Base-by-base conservation (phyloP, 2,797 vertebrate genomes). In the Glossophaga mutica region DNA sequence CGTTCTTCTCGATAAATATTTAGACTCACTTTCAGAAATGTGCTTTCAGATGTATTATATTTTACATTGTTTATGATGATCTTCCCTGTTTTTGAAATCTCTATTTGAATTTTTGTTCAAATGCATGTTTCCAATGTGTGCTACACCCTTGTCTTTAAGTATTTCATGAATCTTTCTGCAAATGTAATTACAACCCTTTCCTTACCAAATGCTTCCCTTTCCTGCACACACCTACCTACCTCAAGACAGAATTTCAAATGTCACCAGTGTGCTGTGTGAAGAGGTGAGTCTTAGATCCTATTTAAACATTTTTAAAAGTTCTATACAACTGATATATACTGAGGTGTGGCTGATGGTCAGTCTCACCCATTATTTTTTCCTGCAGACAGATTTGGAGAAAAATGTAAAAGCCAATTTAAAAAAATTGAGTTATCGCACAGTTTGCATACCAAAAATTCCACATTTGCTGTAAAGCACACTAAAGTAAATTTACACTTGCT, bases 171-270 rank as follows among this genome's bases (percentile, higher is more conserved):
- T 78, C 6, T 15, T 76, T 77, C 46, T 83, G 5, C 37, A 46
- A 57, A 65, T 26, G 4, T 62, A 78, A 83, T 82, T 26, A 39
- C 2, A 0, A 85, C 3, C 3, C 5, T 85, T 48, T 82, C 19
- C 44, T 68, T 81, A 55, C 26, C 8, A 42, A 89, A 19, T 3
- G 8, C 9, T 68, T 52, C 18, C 11, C 18, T 92, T 90, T 57
- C 21, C 9, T 83, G 0, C 15, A 19, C 3, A 32, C 12, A 3
- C 22, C 32, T 18, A 4, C 32, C 5, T 1, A 24, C 6, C n/a
- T 9, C 32, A 76, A 86, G 71, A 21, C 26, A 62, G 73, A 34
- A 29, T 93, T 32, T 44, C 15, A n/a, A 68, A 90, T 67, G 7
- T 24, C 15, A 3, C 3, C 67, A 6, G 4, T 29, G 8, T 16